Percentiles rank a stretch among this genome's conserved stretches.
Evolutionary conservation across 1,140 invertebrate genomes (phyloP).

Genomic region (Bemisia tabaci): DNA sequence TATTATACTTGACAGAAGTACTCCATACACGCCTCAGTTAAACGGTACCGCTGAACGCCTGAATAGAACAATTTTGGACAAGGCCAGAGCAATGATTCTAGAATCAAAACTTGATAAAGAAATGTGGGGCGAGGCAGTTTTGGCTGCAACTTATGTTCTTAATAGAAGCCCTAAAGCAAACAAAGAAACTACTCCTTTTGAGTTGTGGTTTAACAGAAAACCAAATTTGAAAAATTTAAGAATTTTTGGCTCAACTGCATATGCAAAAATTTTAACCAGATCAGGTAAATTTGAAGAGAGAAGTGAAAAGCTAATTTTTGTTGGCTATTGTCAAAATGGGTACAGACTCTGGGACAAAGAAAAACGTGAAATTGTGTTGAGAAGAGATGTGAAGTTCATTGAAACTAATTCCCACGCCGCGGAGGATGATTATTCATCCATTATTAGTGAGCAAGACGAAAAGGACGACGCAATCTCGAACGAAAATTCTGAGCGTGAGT

Average conservation of each 20-base stretch:
- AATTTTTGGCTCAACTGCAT: slow-evolving; percentile 5
- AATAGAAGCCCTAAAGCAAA: slow-evolving; percentile 9
- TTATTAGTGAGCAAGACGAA: too few relatives aligned
- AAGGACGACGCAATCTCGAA: too few relatives aligned
- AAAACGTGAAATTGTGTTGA: too few relatives aligned
- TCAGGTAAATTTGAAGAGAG: neutral
- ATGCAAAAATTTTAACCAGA: neutral
- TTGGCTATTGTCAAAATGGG: too few relatives aligned
- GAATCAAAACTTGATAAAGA: slow-evolving; percentile 18
- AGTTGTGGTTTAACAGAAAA: slow-evolving; percentile 7
- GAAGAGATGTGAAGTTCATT: too few relatives aligned
- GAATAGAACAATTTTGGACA: slow-evolving; percentile 25
- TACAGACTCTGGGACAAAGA: too few relatives aligned
- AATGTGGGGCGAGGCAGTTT: slow-evolving; percentile 27
- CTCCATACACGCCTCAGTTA: slow-evolving; percentile 23
- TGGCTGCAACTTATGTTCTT: slow-evolving; percentile 4
- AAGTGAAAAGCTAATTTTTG: neutral
- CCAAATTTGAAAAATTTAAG: slow-evolving; percentile 7
- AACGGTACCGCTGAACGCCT: slow-evolving; percentile 29
- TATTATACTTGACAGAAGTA: slow-evolving; percentile 23
- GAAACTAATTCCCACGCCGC: too few relatives aligned
- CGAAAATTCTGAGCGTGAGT: too few relatives aligned
- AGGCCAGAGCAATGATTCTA: slow-evolving; percentile 23
- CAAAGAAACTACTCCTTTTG: neutral
- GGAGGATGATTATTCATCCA: too few relatives aligned